Evolutionary conservation across 2,888 invertebrate species (phyloP), one percentile per base, ranked within the genome.

Genomic region (Nasonia oneida): DNA sequence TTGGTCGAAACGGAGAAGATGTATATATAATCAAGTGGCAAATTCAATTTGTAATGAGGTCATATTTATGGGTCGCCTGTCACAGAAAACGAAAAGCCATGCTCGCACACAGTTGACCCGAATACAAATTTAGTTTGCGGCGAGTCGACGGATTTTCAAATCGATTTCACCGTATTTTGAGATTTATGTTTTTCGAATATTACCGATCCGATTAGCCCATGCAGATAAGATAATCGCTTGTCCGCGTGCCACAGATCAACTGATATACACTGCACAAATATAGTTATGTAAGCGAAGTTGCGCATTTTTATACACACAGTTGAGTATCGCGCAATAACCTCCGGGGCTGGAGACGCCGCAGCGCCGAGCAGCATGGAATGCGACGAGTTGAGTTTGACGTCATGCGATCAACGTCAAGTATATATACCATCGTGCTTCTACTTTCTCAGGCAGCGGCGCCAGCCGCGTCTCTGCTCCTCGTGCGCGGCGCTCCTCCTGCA

Each of bases 401-500:
- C 23, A 23, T 29, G 29, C 29, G 29, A 29, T 29, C 29, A 29
- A 29, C 29, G 29, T 23, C 23, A 23, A 23, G 23, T 23, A 23
- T 23, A 23, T 1, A 29, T 29, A 29, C 29, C 1, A 29, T 29
- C 29, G 29, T 1, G 29, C 1, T 29, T 29, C 29, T 29, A 29
- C 29, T 29, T 29, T 29, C 29, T 29, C 37, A 37, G 37, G n/a
- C n/a, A 79, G 39, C 12, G 61, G 23, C 18, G 6, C 42, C 53
- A 61, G 23, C 82, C 67, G 3, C 83, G 47, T 4, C 78, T 87
- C 6, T 87, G 87, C 64, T 37, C 77, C 70, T 83, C 83, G 33
- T 87, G 85, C 33, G 81, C 78, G 15, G 85, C 87, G 5, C 37
- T 85, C 18, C 33, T 39, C 33, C 14, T 8, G 47, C 74, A n/a